Evolutionary conservation across 2,888 invertebrate genomes (phyloP), one percentile per base, ranked within the genome.

Genomic region (Urechis unicinctus): DNA sequence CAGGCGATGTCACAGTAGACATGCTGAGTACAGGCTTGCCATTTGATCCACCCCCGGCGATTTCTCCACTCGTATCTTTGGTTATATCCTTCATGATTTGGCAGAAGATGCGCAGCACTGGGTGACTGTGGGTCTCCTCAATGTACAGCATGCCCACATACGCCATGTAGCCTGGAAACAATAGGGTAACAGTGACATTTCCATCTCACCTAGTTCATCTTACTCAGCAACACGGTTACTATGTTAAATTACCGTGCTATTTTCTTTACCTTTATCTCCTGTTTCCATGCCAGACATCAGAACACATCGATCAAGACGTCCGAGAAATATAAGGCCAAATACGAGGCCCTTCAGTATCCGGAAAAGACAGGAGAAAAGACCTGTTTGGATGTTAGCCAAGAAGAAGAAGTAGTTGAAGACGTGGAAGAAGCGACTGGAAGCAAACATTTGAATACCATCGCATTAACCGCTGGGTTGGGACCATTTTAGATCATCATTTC

Each of bases 371-470:
- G 71, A 71, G 21, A 70, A 41, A 13, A 72, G 58, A 9, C 73
- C 73, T 52, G 70, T 54, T 60, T 69, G 69, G 29, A 72, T 66
- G 62, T 72, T 72, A 63, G 66, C 70, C 66, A 72, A 68, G 58
- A 72, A 72, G 66, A 73, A 66, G 63, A 72, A 72, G 61, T 68
- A 73, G 13, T 66, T 65, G 46, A 43, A 26, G 21, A 71, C 64
- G 52, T 62, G 64, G 63, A 70, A 72, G 51, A 64, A 43, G 1
- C 65, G 63, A 52, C 73, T 73, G 62, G 21, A 62, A 62, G 21
- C 47, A 49, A 49, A 28, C n/a, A n/a, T n/a, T n/a, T n/a, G n/a
- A n/a, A n/a, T n/a, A n/a, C n/a, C n/a, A n/a, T n/a, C n/a, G n/a
- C n/a, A n/a, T n/a, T n/a, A n/a, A n/a, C n/a, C n/a, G n/a, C n/a